Evolutionary conservation across 2,113 vertebrate genomes (phyloP).

Genomic region (Hydrochoerus hydrochaeris): DNA sequence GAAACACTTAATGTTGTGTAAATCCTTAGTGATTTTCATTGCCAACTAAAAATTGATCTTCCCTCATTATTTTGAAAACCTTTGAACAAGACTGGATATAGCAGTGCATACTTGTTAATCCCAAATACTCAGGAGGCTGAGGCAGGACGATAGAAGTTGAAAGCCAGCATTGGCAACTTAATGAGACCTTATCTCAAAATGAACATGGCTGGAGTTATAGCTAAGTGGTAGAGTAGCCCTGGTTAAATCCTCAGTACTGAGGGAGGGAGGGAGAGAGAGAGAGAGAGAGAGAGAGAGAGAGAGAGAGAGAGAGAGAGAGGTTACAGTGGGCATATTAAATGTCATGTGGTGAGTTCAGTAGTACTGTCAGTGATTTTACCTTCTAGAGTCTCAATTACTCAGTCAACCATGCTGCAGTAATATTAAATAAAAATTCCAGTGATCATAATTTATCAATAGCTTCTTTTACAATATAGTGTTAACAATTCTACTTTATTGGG

Average conservation of each 20-base stretch:
- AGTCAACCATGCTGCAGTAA: neutral
- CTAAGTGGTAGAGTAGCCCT: neutral
- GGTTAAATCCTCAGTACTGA: neutral
- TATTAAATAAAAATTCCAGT: neutral
- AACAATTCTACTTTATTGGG: neutral
- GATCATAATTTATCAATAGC: neutral
- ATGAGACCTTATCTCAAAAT: neutral
- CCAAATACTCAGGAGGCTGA: neutral
- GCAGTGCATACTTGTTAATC: neutral
- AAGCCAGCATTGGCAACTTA: neutral
- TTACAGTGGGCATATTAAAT: neutral
- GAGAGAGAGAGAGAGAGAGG: neutral
- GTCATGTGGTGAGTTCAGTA: neutral
- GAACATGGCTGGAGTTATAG: neutral
- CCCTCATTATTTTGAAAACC: neutral
- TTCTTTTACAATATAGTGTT: neutral
- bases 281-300: too few species aligned
- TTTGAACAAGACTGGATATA: neutral
- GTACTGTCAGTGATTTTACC: neutral
- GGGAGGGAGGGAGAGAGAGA: neutral
- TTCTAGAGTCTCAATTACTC: neutral
- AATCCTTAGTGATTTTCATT: conserved; percentile 40
- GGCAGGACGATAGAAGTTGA: neutral
- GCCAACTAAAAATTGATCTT: neutral
- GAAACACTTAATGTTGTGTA: conserved; percentile 31